Base-by-base conservation (phyloP, 2,888 invertebrate genomes). In the Cephus rjabovi region DNA sequence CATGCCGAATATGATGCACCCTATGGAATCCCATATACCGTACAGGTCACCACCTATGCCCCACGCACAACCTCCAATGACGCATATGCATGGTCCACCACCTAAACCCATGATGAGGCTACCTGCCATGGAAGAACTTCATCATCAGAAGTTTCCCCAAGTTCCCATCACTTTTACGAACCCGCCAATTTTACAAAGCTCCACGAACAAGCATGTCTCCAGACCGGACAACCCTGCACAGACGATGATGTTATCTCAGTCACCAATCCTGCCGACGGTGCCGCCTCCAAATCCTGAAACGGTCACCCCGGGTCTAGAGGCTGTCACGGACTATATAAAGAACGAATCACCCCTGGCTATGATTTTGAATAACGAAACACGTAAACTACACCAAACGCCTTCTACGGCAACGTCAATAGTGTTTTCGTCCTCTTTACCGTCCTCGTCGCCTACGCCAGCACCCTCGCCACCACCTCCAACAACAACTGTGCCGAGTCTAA, bases 401-500 rank as follows among this genome's bases (percentile, higher is more conserved):
- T 75, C 77, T 11, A 68, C 78, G 9, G 77, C 83, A 12, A 76
- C 85, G 33, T 79, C 83, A 15, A 71, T 73, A n/a, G 12, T 75
- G 1, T 30, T 40, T 34, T 71, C 73, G 3, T 71, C 31, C 3
- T 30, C 34, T 23, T 23, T 23, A 56, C 12, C 79, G 79, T 74
- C 33, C 12, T 35, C 74, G 3, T 6, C 31, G 2, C 12, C 74
- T 23, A 83, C 86, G 15, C 83, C 88, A 23, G 79, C 83, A 34
- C 80, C 89, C 1, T 85, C 88, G 12, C 85, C 88, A 81, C 92
- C 92, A 88, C 92, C 93, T 74, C 92, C 92, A 82, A 92, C 93
- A 0, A 92, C 93, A 73, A 92, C 93, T 0, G 91, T 92, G 1
- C 87, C 92, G 23, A 93, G 94, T 81, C 90, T 94, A 79, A 94